Evolutionary conservation across 1,140 invertebrate species (phyloP).

Genomic region (Drosophila tropicalis): DNA sequence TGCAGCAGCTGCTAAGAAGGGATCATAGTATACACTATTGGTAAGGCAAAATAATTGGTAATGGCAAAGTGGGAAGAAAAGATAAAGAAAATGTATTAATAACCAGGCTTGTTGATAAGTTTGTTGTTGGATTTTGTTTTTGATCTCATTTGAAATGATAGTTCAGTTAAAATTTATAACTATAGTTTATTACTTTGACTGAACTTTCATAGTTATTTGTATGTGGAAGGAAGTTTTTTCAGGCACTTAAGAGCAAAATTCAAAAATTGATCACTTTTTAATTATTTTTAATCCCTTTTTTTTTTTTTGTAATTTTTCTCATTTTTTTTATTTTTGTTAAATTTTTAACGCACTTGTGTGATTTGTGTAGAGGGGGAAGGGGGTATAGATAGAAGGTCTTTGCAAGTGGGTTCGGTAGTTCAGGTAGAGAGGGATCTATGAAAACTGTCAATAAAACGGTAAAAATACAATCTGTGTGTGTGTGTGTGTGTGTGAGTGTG

Average conservation of each 20-base stretch:
- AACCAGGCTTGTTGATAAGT: conserved; percentile 3
- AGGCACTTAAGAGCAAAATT: conserved; percentile 80
- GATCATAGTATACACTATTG: conserved; percentile 96
- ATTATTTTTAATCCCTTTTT: conserved; percentile 16
- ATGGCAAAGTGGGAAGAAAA: conserved; percentile 52
- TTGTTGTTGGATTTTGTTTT: background rate
- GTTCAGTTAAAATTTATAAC: conserved; percentile 14
- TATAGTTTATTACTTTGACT: background rate
- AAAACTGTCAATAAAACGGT: background rate
- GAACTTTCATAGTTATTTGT: conserved; percentile 25
- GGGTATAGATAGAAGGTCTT: conserved; percentile 19
- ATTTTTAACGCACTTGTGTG: conserved; percentile 77
- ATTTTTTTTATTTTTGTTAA: background rate
- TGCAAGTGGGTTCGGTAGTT: too few species aligned
- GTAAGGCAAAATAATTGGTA: conserved; percentile 22
- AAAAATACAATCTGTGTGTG: background rate
- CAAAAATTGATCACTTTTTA: conserved; percentile 57
- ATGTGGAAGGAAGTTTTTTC: conserved; percentile 1
- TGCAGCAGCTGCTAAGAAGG: conserved; percentile 94
- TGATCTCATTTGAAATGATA: background rate
- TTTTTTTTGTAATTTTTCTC: conserved; percentile 12
- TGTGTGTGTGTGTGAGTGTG: background rate
- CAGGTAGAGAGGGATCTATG: too few species aligned
- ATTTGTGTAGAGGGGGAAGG: conserved; percentile 32
- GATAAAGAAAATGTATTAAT: conserved; percentile 75